phyloP scores from a whole-genome alignment of 2,888 invertebrate species.

The Machimus atricapillus region DNA sequence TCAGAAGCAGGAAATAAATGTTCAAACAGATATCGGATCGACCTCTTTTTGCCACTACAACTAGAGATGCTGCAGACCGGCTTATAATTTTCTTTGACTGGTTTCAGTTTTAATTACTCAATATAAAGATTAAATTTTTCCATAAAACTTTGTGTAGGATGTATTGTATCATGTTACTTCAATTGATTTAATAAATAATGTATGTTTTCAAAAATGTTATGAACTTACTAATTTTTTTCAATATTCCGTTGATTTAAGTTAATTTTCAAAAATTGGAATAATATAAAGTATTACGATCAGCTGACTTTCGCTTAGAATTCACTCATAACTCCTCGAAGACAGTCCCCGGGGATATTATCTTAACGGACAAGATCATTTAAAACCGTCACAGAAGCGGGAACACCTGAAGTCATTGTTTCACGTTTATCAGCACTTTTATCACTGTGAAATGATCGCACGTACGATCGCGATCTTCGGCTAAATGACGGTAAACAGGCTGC shows the following conservation, averaged over 20 bases:
- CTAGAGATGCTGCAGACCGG: not conserved
- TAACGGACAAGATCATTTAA: slow-evolving; percentile 6
- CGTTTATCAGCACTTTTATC: slow-evolving; percentile 17
- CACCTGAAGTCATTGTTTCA: slow-evolving; percentile 22
- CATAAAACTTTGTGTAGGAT: not conserved
- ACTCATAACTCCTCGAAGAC: not conserved
- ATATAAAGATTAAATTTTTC: not conserved
- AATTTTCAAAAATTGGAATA: not conserved
- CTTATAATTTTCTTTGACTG: not conserved
- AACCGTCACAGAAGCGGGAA: not conserved
- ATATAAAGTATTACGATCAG: not conserved
- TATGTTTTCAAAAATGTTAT: not conserved
- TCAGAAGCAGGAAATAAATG: not conserved
- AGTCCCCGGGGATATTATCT: not conserved
- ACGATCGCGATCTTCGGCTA: not conserved
- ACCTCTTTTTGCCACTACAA: not conserved
- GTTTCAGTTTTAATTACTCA: not conserved
- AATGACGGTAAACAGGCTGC: slow-evolving; percentile 3
- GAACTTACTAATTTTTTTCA: not conserved
- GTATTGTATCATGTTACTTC: not conserved
- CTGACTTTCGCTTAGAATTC: not conserved
- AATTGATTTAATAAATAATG: not conserved
- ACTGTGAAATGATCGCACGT: slow-evolving; percentile 11
- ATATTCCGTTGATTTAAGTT: not conserved
- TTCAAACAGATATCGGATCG: not conserved